Evolutionary conservation across 2,888 invertebrate genomes (phyloP), one percentile per base, ranked within the genome.

Genomic region (Herminia tarsipennalis): DNA sequence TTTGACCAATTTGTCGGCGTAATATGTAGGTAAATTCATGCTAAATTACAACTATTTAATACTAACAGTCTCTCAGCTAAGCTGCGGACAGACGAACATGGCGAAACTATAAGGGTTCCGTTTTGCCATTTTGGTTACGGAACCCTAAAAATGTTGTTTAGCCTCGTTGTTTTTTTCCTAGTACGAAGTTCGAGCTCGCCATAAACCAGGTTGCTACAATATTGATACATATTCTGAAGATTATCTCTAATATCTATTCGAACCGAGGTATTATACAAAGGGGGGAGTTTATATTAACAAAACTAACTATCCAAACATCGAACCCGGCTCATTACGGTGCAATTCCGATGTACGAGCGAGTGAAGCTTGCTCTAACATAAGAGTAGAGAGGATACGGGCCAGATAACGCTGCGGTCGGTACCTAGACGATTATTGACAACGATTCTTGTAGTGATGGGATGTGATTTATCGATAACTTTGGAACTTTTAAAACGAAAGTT

Each of bases 381-480:
- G 49, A 56, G 52, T 54, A 56, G 35, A 37, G 41, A 60, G 56
- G 42, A 56, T 54, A 61, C 24, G 43, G 52, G 54, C 42, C 48
- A 59, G 55, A 62, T 64, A 64, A 60, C 44, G 49, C 66, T 69
- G 80, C 65, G 79, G 78, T 78, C 70, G 73, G 68, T 74, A 72
- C 70, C 61, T 72, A 76, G 80, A 74, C 81, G 79, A 81, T 83
- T 81, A 81, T 79, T 77, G 75, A 71, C 68, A 70, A 70, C 76
- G 71, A 77, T 68, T 71, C 72, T 47, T 56, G 2, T 66, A 81
- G 76, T 57, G 77, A 51, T 66, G 80, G 14, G 40, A 14, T 0
- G 0, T 2, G 0, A 21, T 5, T 8, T 38, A 41, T 44, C 50
- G 50, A 45, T 43, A 34, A 2, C 12, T n/a, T 21, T n/a, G n/a